Conservation (phyloP, 2,113 vertebrate genomes). For the Pandion haliaetus region DNA sequence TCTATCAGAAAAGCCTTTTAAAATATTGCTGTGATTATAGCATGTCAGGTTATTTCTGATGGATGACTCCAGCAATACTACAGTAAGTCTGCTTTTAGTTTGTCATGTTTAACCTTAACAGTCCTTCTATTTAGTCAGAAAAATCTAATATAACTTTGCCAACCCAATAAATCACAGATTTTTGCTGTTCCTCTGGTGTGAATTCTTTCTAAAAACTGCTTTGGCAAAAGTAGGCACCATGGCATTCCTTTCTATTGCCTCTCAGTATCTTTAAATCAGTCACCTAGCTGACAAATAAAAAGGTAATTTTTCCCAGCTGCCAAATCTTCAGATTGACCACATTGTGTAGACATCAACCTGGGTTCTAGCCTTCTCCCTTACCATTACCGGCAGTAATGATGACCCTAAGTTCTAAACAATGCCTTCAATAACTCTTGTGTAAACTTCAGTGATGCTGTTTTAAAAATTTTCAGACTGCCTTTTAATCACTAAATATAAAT, state of each 20-base stretch:
- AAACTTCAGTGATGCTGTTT: background rate
- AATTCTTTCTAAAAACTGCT: background rate
- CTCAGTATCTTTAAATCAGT: background rate
- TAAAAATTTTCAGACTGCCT: background rate
- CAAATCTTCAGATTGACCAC: background rate
- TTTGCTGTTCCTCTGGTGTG: background rate
- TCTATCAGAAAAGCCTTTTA: background rate
- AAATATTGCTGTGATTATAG: background rate
- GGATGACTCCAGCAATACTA: background rate
- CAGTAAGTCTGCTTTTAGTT: background rate
- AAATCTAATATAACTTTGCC: background rate
- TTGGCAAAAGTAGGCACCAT: background rate
- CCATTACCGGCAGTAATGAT: background rate
- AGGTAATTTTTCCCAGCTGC: background rate
- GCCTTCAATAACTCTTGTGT: background rate
- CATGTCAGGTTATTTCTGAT: background rate
- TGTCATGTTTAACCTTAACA: background rate
- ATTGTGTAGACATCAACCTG: background rate
- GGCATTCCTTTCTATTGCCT: background rate
- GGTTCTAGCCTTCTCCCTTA: background rate
- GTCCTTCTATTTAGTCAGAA: background rate
- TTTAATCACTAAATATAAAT: background rate
- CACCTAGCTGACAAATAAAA: background rate
- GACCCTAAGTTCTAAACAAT: background rate
- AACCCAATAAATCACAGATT: background rate